Percentiles rank a stretch among this genome's conserved stretches.
Conservation (phyloP, 2,888 invertebrate genomes). For the Tachystola acroxantha region DNA sequence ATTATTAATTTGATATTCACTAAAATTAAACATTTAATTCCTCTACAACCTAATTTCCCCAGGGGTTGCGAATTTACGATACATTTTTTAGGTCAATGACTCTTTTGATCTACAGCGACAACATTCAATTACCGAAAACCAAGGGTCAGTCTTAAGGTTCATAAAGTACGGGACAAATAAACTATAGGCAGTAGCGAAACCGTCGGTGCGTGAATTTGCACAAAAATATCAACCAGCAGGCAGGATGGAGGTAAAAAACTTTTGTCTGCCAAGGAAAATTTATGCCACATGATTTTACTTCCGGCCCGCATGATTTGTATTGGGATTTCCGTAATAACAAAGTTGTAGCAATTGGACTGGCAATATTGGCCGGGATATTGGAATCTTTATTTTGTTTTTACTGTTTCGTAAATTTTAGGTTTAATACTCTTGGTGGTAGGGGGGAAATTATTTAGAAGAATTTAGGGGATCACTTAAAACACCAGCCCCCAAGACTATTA, state of each 20-base stretch:
- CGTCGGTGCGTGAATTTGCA: conserved; percentile 5
- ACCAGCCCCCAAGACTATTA: too few species aligned
- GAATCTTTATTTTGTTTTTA: conserved; percentile 21
- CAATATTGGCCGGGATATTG: conserved; percentile 31
- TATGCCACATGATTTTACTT: conserved; percentile 38
- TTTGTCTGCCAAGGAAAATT: conserved; percentile 31
- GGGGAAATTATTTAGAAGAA: too few species aligned
- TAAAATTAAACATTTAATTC: too few species aligned
- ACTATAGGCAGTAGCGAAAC: conserved; percentile 1
- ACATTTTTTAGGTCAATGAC: too few species aligned
- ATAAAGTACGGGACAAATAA: conserved; percentile 10
- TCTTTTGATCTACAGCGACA: too few species aligned
- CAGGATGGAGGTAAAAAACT: conserved; percentile 14
- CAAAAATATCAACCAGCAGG: conserved; percentile 8
- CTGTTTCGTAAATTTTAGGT: conserved; percentile 10
- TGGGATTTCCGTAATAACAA: conserved; percentile 28
- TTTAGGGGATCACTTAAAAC: too few species aligned
- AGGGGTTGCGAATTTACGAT: too few species aligned
- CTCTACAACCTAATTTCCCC: too few species aligned
- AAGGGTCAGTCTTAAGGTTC: conserved; percentile 4
- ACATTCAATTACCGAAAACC: not conserved
- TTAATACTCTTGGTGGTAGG: too few species aligned
- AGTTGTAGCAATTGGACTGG: conserved; percentile 31
- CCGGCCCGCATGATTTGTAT: conserved; percentile 30
- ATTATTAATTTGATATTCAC: too few species aligned